A percentile compares a stretch with the other conserved stretches of the same genome.
phyloP scores from a whole-genome alignment of 2,888 invertebrate species.

The Apamea epomidion region DNA sequence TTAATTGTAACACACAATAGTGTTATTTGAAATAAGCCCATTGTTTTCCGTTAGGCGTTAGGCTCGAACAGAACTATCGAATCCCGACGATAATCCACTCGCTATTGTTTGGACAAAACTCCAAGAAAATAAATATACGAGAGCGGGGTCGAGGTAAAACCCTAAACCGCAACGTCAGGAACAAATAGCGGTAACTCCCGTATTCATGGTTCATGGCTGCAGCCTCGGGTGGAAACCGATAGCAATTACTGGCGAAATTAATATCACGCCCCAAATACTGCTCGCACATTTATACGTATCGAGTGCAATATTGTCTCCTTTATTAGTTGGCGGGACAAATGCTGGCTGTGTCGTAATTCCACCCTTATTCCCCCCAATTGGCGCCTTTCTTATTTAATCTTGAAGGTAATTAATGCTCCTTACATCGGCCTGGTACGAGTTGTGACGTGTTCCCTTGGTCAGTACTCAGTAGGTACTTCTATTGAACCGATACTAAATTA shows the following conservation, averaged over 20 bases:
- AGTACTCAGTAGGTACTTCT: constrained; percentile 44
- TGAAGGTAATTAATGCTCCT: constrained; percentile 86
- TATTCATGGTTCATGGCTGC: constrained; percentile 90
- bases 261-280: constrained; percentile 90
- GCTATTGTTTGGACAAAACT: constrained; percentile 85
- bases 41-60: constrained; percentile 76
- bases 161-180: constrained; percentile 90
- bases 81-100: constrained; percentile 82
- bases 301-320: constrained; percentile 91
- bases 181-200: constrained; percentile 90
- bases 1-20: constrained; percentile 74
- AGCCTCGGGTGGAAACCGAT: constrained; percentile 88
- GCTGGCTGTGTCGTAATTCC: constrained; percentile 85
- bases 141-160: constrained; percentile 84
- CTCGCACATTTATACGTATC: constrained; percentile 90
- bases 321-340: constrained; percentile 90
- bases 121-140: constrained; percentile 89
- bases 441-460: constrained; percentile 71
- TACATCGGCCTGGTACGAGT: constrained; percentile 64
- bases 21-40: constrained; percentile 77
- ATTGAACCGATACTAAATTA: constrained; percentile 59
- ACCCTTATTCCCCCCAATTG: constrained; percentile 85
- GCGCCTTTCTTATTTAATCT: constrained; percentile 87
- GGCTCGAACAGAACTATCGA: constrained; percentile 76
- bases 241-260: constrained; percentile 90